These are phyloP conservation scores for Pangasius sanitwongsei DNA, from an alignment of 2,797 vertebrate species.

Conservation along the genomic window DNA sequence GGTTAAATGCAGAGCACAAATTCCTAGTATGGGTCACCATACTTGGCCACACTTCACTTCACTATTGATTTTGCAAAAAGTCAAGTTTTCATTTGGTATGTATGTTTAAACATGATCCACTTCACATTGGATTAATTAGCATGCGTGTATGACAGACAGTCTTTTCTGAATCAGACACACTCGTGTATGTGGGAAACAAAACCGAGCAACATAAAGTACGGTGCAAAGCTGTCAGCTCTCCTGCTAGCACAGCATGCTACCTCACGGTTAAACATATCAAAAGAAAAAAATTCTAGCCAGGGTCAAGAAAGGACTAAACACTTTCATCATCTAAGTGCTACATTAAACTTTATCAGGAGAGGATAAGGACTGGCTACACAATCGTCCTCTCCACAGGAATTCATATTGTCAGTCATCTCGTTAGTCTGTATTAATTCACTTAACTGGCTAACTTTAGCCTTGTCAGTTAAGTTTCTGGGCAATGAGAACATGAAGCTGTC, in stretches of 20 bases:
- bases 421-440: conserved; percentile 8
- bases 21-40: too few species aligned
- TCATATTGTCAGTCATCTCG: not conserved
- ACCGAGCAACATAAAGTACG: not conserved
- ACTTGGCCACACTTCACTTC: too few species aligned
- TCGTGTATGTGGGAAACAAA: not conserved
- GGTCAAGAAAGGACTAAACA: not conserved
- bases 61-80: not conserved
- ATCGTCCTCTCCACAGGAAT: not conserved
- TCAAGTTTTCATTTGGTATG: not conserved
- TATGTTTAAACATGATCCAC: not conserved
- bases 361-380: not conserved
- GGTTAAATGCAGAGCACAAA: too few species aligned
- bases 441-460: not conserved
- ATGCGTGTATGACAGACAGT: not conserved
- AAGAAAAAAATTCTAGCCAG: not conserved
- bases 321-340: not conserved
- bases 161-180: not conserved
- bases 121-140: not conserved
- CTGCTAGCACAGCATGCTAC: not conserved
- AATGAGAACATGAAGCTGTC: not conserved
- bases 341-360: not conserved
- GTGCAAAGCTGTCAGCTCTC: not conserved
- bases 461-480: not conserved
- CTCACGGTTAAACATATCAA: not conserved